A percentile compares a stretch with the other conserved stretches of the same genome.
Conservation (phyloP, 2,113 vertebrate genomes). For the Centropus unirufus region DNA sequence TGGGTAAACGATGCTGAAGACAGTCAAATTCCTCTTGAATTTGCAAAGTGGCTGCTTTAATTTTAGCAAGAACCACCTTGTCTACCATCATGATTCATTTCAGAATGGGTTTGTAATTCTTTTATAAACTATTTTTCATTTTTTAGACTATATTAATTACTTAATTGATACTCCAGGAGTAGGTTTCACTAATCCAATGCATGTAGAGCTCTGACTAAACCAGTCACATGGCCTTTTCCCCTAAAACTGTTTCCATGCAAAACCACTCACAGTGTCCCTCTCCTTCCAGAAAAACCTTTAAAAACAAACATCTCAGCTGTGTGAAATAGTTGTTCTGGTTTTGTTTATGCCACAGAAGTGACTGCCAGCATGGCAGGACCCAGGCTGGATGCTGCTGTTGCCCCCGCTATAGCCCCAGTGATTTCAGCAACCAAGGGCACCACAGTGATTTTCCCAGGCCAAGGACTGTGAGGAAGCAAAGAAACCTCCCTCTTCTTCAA, state of each 20-base stretch:
- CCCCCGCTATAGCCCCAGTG: background rate
- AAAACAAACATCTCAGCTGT: background rate
- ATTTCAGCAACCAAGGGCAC: fast-evolving
- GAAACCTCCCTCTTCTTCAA: background rate
- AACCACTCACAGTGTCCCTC: fast-evolving
- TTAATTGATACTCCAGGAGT: background rate
- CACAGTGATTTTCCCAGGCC: background rate
- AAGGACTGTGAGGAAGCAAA: background rate
- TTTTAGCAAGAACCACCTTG: background rate
- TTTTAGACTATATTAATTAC: background rate
- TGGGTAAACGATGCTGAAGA: background rate
- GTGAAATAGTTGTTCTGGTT: background rate
- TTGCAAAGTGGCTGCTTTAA: background rate
- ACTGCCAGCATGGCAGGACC: background rate
- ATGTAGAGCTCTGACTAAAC: background rate
- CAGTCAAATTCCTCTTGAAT: background rate
- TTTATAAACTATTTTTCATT: background rate
- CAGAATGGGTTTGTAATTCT: background rate
- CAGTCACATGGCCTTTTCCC: background rate
- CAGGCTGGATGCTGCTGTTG: background rate
- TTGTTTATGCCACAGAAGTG: background rate
- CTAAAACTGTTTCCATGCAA: background rate
- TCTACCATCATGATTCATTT: background rate
- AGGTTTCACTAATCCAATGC: background rate
- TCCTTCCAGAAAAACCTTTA: background rate